A percentile compares a stretch with the other conserved stretches of the same genome.
Evolutionary conservation across 2,888 invertebrate genomes (phyloP).

Genomic region (Rhagonycha fulva): DNA sequence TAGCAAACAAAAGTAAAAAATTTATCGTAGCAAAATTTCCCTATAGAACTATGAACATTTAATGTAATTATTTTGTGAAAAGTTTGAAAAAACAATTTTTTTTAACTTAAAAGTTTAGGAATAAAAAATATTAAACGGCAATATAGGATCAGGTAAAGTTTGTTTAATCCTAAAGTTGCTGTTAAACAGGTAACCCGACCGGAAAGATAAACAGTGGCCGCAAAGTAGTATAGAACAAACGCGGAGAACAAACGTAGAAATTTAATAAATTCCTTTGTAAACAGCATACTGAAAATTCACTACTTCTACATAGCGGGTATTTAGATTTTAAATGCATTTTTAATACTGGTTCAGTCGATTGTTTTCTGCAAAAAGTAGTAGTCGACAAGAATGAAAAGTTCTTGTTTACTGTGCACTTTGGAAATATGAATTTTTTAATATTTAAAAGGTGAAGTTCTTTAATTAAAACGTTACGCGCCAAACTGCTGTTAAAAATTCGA

Average conservation of each 20-base stretch:
- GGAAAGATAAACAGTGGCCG: constrained; percentile 38
- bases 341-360: constrained; percentile 17
- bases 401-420: constrained; percentile 2
- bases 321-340: constrained; percentile 33
- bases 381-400: constrained; percentile 7
- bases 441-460: constrained; percentile 4
- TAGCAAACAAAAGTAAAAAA: background rate
- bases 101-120: background rate
- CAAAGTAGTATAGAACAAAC: constrained; percentile 38
- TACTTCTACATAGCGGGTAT: constrained; percentile 21
- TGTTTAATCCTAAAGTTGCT: constrained; percentile 30
- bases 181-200: constrained; percentile 34
- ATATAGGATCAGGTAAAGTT: constrained; percentile 24
- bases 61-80: background rate
- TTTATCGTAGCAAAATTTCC: background rate
- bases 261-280: constrained; percentile 41
- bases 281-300: constrained; percentile 37
- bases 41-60: background rate
- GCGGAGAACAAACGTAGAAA: constrained; percentile 38
- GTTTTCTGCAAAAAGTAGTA: constrained; percentile 7
- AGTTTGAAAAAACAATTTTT: background rate
- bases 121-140: constrained; percentile 17
- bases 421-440: constrained; percentile 19
- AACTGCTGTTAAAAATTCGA: constrained; percentile 6
- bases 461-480: constrained; percentile 9